Conservation (phyloP, 2,888 invertebrate genomes). For the Eristalinus sepulchralis region DNA sequence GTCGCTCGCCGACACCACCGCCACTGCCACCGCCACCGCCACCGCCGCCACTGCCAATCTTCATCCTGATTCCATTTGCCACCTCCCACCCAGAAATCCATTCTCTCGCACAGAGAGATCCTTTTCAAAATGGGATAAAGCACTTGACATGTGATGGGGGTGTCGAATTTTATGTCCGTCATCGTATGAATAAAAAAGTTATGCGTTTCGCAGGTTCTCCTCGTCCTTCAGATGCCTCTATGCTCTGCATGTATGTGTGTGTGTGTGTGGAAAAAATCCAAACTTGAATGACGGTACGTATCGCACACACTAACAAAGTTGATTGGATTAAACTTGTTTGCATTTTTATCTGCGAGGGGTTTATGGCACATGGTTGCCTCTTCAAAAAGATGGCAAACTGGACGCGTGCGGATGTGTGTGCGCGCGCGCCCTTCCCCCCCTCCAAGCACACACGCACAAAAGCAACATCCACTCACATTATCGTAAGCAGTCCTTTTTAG, state of each 20-base stretch:
- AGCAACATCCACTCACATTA: conserved; percentile 46
- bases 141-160: conserved; percentile 72
- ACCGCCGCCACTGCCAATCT: conserved; percentile 23
- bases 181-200: conserved; percentile 73
- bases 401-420: conserved; percentile 45
- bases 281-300: neutral
- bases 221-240: conserved; percentile 41
- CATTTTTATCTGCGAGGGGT: conserved; percentile 70
- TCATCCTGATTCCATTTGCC: conserved; percentile 43
- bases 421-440: neutral
- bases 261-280: neutral
- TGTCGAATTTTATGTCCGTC: conserved; percentile 74
- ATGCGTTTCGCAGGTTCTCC: conserved; percentile 67
- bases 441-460: neutral
- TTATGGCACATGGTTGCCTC: conserved; percentile 65
- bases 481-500: conserved; percentile 58
- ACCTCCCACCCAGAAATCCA: neutral
- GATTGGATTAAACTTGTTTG: conserved; percentile 73
- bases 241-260: neutral
- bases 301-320: conserved; percentile 39
- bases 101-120: conserved; percentile 36
- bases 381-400: conserved; percentile 45
- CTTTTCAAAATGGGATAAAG: conserved; percentile 70
- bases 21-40: too few species aligned
- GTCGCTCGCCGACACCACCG: too few species aligned